Evolutionary conservation across 2,113 vertebrate species (phyloP).

Genomic region (Tylochromis polylepis): DNA sequence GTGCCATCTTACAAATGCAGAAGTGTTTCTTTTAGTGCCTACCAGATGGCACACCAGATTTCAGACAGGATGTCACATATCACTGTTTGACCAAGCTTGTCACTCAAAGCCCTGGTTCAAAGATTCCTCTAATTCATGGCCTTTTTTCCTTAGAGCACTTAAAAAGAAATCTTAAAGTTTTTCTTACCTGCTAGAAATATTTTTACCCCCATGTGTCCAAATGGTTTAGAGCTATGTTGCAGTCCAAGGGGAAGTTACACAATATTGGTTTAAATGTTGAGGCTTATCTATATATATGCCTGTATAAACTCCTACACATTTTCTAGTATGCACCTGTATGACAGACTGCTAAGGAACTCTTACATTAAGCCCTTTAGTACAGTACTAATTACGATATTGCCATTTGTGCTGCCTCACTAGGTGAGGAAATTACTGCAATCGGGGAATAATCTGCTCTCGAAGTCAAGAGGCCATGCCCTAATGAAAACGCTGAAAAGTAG

Average conservation of each 20-base stretch:
- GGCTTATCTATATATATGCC: neutral
- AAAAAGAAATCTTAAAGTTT: neutral
- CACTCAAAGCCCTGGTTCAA: neutral
- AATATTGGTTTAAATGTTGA: neutral
- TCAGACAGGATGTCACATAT: neutral
- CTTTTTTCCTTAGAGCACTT: neutral
- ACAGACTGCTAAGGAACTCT: neutral
- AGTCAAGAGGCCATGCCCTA: slow-evolving; percentile 24
- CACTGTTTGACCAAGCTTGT: slow-evolving; percentile 17
- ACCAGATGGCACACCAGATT: slow-evolving; percentile 37
- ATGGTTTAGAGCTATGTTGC: neutral
- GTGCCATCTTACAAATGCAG: neutral
- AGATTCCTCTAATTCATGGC: neutral
- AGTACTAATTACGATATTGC: slow-evolving; percentile 51
- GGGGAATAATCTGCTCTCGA: slow-evolving; percentile 31
- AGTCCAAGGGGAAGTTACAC: neutral
- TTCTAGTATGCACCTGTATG: neutral
- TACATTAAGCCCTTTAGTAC: neutral
- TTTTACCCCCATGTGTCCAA: neutral
- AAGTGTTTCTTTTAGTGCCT: neutral
- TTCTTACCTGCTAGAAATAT: neutral
- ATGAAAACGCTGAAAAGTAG: neutral
- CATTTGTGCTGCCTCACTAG: slow-evolving; percentile 57
- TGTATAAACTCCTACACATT: neutral
- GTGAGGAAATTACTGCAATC: slow-evolving; percentile 55